Conservation (phyloP, 2,797 vertebrate species). For the Cyclura pinguis region DNA sequence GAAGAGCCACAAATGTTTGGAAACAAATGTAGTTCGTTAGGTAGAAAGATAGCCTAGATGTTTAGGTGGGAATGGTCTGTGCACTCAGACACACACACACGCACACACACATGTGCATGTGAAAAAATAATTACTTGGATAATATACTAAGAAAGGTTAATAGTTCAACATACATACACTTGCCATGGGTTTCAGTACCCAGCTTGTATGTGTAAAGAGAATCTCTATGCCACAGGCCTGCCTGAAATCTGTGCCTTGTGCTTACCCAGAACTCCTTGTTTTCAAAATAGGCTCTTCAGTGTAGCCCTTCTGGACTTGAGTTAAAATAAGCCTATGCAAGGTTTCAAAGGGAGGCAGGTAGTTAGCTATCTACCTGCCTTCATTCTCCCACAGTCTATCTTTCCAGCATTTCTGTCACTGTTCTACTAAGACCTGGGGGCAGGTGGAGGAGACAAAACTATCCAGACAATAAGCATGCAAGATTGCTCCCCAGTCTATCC, state of each 20-base stretch:
- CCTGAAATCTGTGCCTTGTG: neutral
- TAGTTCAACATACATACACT: neutral
- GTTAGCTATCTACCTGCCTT: neutral
- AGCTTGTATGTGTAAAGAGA: neutral
- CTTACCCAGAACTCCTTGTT: neutral
- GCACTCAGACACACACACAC: too few species aligned
- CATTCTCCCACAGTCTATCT: neutral
- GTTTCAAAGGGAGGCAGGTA: neutral
- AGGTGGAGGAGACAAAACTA: neutral
- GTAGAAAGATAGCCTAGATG: conserved; percentile 32
- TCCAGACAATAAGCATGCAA: too few species aligned
- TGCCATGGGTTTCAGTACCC: too few species aligned
- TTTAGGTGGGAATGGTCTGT: neutral
- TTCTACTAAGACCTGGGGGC: neutral
- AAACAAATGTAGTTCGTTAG: conserved; percentile 45
- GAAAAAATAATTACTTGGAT: neutral
- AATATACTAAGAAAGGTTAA: neutral
- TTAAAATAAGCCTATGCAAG: neutral
- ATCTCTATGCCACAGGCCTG: neutral
- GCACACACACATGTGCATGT: neutral
- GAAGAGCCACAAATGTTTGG: conserved; percentile 49
- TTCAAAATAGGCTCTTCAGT: neutral
- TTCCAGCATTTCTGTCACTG: neutral
- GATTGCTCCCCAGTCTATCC: too few species aligned
- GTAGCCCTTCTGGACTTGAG: neutral